Base-by-base conservation (phyloP, 2,888 invertebrate species). In the Pterostichus madidus region DNA sequence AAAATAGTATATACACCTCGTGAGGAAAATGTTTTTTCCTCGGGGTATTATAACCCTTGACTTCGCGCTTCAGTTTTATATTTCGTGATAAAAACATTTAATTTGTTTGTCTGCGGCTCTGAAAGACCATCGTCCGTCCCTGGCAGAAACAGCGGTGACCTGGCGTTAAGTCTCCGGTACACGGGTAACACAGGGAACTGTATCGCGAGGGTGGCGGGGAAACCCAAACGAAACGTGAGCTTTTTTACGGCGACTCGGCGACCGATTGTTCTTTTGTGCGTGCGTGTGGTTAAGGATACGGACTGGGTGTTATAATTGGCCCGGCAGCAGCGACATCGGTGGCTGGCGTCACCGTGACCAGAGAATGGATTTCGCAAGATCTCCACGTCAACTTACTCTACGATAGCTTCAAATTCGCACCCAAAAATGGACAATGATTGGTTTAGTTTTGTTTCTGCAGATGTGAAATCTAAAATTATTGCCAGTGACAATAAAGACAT, bases 271-370 rank as follows among this genome's bases (percentile, higher is more conserved):
- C 73, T 80, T 80, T 80, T 80, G 71, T 71, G 56, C 39, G 39
- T 80, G 80, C 68, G 80, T 80, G 80, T 80, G 80, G 80, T 80
- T 80, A 52, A 52, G 52, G 75, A 75, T 80, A 73, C 24, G 13
- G 35, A 64, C 49, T 68, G 80, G 89, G 90, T 90, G 90, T 90
- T 90, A 90, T 90, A 90, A 90, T 90, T 90, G 90, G 90, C 88
- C 89, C 88, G 87, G 88, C 87, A 86, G 86, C 86, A 44, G 49
- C 52, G 24, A 75, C 75, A 75, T 52, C 75, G 31, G 32, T 52
- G 24, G 75, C 88, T 90, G 90, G 90, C 90, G 90, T 89, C 90
- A 89, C 87, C 85, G 85, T 87, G 90, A 85, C 90, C 89, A 89
- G 89, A 89, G n/a, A 10, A 31, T 5, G 52, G 75, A 75, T 52